These are phyloP conservation scores for Formica exsecta DNA, from an alignment of 1,140 invertebrate species.

Conservation along the genomic window DNA sequence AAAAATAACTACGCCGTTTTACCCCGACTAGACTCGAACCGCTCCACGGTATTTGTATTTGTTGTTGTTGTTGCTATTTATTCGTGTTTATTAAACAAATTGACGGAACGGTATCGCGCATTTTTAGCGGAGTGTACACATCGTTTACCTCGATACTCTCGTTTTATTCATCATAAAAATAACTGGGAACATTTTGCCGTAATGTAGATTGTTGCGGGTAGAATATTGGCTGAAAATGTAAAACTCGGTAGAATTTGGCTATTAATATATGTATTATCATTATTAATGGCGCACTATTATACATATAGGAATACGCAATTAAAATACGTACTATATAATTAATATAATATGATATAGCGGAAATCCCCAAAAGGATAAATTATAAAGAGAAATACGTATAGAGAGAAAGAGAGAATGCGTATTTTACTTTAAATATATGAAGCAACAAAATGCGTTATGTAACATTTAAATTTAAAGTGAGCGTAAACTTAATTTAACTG, in stretches of 20 bases:
- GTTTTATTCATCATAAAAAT: constrained; percentile 9
- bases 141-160: neutral
- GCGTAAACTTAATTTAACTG: neutral
- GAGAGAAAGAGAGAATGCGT: no score
- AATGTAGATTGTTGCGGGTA: neutral
- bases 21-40: neutral
- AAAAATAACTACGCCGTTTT: constrained; percentile 54
- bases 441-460: no score
- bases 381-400: no score
- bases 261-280: neutral
- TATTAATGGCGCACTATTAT: neutral
- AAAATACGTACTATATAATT: neutral
- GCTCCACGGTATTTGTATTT: neutral
- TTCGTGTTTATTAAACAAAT: constrained; percentile 55
- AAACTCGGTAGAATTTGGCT: neutral
- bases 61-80: constrained; percentile 31
- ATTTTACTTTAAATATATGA: neutral
- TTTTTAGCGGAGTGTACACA: constrained; percentile 12
- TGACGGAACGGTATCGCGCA: neutral
- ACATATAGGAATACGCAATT: neutral
- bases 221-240: neutral
- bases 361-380: neutral
- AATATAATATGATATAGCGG: neutral
- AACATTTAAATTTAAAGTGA: neutral
- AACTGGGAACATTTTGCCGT: neutral